Evolutionary conservation across 92 coral and sea anemone genomes (phyloP).

Genomic region (Micromussa lordhowensis): DNA sequence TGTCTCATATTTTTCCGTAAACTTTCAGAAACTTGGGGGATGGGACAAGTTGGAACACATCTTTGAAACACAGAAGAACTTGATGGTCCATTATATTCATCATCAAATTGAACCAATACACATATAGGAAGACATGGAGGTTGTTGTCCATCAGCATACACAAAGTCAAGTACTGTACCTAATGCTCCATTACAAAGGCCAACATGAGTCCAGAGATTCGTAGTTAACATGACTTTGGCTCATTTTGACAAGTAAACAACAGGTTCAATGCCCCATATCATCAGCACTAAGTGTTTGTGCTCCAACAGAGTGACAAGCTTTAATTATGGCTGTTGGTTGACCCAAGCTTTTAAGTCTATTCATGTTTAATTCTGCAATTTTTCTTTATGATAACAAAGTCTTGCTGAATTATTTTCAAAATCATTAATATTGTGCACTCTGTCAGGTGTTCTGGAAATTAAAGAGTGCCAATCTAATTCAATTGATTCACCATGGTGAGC

Average conservation of each 20-base stretch:
- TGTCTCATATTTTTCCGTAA: no score
- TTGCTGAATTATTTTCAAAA: slow-evolving; percentile 19
- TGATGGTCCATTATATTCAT: slow-evolving; percentile 54
- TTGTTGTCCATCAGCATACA: slow-evolving; percentile 41
- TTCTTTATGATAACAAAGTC: not conserved
- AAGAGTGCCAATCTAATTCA: slow-evolving; percentile 52
- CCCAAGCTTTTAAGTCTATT: slow-evolving; percentile 41
- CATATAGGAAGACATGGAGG: slow-evolving; percentile 49
- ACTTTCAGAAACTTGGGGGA: slow-evolving; percentile 34
- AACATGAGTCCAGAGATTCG: slow-evolving; percentile 51
- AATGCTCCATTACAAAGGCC: slow-evolving; percentile 61
- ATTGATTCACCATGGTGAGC: slow-evolving; percentile 53
- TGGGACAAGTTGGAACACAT: slow-evolving; percentile 59
- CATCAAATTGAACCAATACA: slow-evolving; percentile 61
- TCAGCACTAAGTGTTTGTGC: slow-evolving; percentile 52
- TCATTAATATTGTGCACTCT: slow-evolving; percentile 29
- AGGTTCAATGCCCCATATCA: slow-evolving; percentile 66
- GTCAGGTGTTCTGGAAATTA: slow-evolving; percentile 51
- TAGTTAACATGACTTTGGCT: slow-evolving; percentile 45
- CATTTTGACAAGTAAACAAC: slow-evolving; percentile 51
- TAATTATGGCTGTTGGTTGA: slow-evolving; percentile 47
- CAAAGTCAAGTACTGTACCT: slow-evolving; percentile 48
- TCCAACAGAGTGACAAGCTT: slow-evolving; percentile 58
- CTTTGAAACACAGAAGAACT: slow-evolving; percentile 35
- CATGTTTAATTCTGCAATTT: slow-evolving; percentile 49